phyloP scores from a whole-genome alignment of 2,113 vertebrate genomes.

The Loxodonta africana region DNA sequence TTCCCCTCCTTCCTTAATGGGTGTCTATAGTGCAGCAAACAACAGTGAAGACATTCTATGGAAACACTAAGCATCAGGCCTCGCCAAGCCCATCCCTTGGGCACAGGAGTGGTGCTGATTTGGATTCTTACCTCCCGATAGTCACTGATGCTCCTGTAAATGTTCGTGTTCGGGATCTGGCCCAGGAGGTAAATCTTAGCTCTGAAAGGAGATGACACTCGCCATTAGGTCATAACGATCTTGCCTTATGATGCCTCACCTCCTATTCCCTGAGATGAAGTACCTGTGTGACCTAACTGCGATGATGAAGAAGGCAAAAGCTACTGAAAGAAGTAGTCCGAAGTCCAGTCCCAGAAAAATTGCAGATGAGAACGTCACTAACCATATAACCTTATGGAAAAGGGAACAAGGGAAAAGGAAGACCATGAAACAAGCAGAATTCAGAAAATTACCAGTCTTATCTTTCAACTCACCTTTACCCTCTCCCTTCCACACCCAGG shows the following conservation, averaged over 20 bases:
- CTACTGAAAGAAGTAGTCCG: constrained; percentile 73
- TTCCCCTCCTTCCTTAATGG: background rate
- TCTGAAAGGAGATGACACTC: constrained; percentile 82
- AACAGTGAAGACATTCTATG: background rate
- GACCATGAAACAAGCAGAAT: background rate
- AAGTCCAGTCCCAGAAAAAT: constrained; percentile 84
- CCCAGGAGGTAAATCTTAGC: constrained; percentile 84
- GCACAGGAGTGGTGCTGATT: background rate
- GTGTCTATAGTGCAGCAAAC: background rate
- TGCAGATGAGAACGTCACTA: constrained; percentile 81
- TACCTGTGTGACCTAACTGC: constrained; percentile 87
- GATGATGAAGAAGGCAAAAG: constrained; percentile 82
- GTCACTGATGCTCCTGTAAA: constrained; percentile 84
- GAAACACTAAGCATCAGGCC: background rate
- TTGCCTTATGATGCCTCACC: background rate
- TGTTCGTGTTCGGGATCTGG: constrained; percentile 88
- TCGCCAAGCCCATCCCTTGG: background rate
- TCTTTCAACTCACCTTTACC: background rate
- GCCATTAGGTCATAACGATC: background rate
- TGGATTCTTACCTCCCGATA: constrained; percentile 83
- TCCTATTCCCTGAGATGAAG: background rate
- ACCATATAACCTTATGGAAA: constrained; percentile 83
- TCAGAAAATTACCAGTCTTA: background rate
- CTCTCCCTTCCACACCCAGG: background rate
- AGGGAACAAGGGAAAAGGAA: background rate